These are phyloP conservation scores for Ophioninae sp. DNA, from an alignment of 2,888 invertebrate species.

Conservation along the genomic window DNA sequence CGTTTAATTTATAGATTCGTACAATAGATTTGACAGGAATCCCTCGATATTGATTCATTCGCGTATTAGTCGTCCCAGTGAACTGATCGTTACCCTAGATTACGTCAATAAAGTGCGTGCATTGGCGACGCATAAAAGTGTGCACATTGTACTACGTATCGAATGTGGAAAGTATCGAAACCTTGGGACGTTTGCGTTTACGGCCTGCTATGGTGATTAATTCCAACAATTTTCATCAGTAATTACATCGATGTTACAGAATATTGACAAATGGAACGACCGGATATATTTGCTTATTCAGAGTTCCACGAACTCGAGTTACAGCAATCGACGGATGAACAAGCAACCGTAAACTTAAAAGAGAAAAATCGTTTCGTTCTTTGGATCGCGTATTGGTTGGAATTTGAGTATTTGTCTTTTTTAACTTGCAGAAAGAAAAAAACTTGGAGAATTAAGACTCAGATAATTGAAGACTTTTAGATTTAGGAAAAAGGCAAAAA, in stretches of 20 bases:
- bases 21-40: slow-evolving; percentile 22
- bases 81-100: slow-evolving; percentile 4
- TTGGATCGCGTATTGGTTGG: no score
- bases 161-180: slow-evolving; percentile 1
- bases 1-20: slow-evolving; percentile 22
- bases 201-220: slow-evolving; percentile 2
- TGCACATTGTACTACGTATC: slow-evolving; percentile 4
- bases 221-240: slow-evolving; percentile 11
- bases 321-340: not conserved
- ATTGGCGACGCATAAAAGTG: not conserved
- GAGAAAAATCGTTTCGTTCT: not conserved
- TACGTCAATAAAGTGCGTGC: slow-evolving; percentile 24
- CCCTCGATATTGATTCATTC: slow-evolving; percentile 38
- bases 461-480: no score
- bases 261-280: not conserved
- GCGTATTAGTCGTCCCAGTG: slow-evolving; percentile 5
- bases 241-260: not conserved
- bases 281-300: not conserved
- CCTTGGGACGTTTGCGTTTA: slow-evolving; percentile 8
- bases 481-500: no score
- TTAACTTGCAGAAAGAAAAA: no score
- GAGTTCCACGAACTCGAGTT: not conserved
- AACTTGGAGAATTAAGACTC: no score
- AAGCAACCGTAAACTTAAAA: not conserved
- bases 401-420: no score